Evolutionary conservation across 1,140 invertebrate species (phyloP).

Genomic region (fruit fly (Drosophila melanogaster)): Release_6_plus_ISO1_MT NT_037436.4:18306501-18307000

Average conservation of each 20-base stretch:
- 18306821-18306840: conserved; percentile 61
- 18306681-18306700: neutral
- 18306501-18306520: too few relatives aligned
- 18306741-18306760: conserved; percentile 40
- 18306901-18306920: conserved; percentile 79
- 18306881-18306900: conserved; percentile 44
- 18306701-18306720: conserved; percentile 34
- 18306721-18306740: conserved; percentile 49
- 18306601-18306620: neutral
- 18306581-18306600: neutral
- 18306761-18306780: conserved; percentile 35
- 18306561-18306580: too few relatives aligned
- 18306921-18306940: conserved; percentile 76
- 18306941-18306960: conserved; percentile 55
- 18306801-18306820: conserved; percentile 44
- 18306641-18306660: conserved; percentile 39
- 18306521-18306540: too few relatives aligned
- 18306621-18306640: conserved; percentile 35
- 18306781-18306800: conserved; percentile 17
- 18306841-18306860: conserved; percentile 27
- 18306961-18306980: conserved; percentile 54
- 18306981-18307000: conserved; percentile 4
- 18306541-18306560: too few relatives aligned
- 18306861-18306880: conserved; percentile 49
- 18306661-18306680: conserved; percentile 17